Evolutionary conservation across 2,888 invertebrate genomes (phyloP).

Genomic region (Thyatira batis): DNA sequence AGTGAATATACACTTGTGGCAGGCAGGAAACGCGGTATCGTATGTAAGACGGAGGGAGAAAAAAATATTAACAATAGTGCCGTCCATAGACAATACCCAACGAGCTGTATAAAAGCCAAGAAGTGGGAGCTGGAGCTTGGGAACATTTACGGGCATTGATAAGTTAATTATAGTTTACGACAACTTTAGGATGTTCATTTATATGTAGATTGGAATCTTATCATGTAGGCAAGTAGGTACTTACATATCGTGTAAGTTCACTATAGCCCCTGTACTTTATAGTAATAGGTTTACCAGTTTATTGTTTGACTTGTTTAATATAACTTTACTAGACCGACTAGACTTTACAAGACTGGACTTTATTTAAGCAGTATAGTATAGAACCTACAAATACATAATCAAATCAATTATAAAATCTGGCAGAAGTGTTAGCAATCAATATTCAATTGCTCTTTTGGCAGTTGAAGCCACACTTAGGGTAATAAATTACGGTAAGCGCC

Average conservation of each 20-base stretch:
- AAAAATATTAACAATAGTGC: neutral
- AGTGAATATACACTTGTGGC: constrained; percentile 67
- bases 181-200: neutral
- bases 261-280: too few relatives aligned
- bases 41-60: constrained; percentile 37
- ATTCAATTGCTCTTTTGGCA: constrained; percentile 14
- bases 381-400: neutral
- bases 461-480: constrained; percentile 1
- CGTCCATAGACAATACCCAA: neutral
- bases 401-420: neutral
- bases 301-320: neutral
- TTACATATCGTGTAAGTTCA: too few relatives aligned
- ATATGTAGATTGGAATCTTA: neutral
- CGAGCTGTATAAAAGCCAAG: neutral
- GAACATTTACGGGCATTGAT: neutral
- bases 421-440: constrained; percentile 1
- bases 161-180: neutral
- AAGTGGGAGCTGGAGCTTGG: constrained; percentile 1
- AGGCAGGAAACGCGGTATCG: constrained; percentile 79
- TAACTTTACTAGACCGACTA: too few relatives aligned
- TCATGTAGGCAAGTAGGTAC: too few relatives aligned
- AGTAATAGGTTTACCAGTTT: too few relatives aligned
- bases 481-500: constrained; percentile 9
- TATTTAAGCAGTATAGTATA: too few relatives aligned
- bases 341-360: too few relatives aligned